These are phyloP conservation scores for Macrotrachela quadricornifera DNA, from an alignment of 1,140 invertebrate species.

Conservation along the genomic window DNA sequence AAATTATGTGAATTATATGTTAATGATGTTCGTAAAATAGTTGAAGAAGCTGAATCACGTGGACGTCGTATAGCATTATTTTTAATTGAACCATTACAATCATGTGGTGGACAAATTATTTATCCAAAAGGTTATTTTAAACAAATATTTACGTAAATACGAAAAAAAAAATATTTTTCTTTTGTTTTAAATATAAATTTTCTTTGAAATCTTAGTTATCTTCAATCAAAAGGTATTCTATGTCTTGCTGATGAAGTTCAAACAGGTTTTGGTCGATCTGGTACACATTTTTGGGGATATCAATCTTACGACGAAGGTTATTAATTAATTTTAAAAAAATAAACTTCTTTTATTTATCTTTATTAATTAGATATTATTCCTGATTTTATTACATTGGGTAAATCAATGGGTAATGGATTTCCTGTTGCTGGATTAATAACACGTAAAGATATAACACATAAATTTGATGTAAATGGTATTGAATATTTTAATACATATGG, in stretches of 20 bases:
- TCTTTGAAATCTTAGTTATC: not conserved
- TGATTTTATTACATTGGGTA: slow-evolving; percentile 89
- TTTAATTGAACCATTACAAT: slow-evolving; percentile 82
- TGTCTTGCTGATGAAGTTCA: slow-evolving; percentile 64
- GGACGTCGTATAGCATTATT: slow-evolving; percentile 51
- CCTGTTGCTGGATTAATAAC: slow-evolving; percentile 91
- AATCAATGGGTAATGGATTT: slow-evolving; percentile 78
- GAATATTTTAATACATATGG: slow-evolving; percentile 98
- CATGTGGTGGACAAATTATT: slow-evolving; percentile 88
- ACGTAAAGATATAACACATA: slow-evolving; percentile 66
- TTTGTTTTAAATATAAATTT: not conserved
- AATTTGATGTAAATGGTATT: slow-evolving; percentile 65
- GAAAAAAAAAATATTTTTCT: not conserved
- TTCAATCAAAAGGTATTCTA: slow-evolving; percentile 4
- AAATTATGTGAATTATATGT: slow-evolving; percentile 63
- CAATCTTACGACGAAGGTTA: slow-evolving; percentile 47
- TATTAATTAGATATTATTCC: slow-evolving; percentile 47
- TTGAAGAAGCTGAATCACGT: slow-evolving; percentile 36
- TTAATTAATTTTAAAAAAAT: not conserved
- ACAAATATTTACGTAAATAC: slow-evolving; percentile 52
- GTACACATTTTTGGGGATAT: slow-evolving; percentile 88
- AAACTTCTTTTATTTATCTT: slow-evolving; percentile 7
- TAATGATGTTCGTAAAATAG: slow-evolving; percentile 55
- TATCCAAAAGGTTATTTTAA: slow-evolving; percentile 65
- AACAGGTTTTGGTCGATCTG: slow-evolving; percentile 81